phyloP scores from a whole-genome alignment of 2,888 invertebrate species.

The Sesamia inferens region DNA sequence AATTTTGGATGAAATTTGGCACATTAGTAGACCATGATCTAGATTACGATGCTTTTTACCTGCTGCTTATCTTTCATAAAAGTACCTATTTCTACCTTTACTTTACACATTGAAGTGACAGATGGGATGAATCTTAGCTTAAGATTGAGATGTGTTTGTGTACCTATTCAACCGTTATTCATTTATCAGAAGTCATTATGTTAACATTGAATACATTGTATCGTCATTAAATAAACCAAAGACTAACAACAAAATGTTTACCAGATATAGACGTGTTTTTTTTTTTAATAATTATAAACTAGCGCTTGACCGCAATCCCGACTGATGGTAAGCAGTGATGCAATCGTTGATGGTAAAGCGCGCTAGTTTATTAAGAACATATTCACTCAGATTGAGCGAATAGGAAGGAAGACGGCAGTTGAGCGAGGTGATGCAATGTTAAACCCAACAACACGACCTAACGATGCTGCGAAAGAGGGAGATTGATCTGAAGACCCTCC shows the following conservation, averaged over 20 bases:
- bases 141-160: background rate
- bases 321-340: no score
- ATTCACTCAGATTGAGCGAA: no score
- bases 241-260: background rate
- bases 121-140: background rate
- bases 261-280: background rate
- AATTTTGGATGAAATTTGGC: background rate
- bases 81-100: background rate
- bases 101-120: background rate
- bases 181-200: background rate
- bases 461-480: no score
- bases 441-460: no score
- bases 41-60: background rate
- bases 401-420: no score
- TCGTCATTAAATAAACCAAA: background rate
- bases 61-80: background rate
- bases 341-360: no score
- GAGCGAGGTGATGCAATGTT: no score
- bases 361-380: no score
- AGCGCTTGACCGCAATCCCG: no score
- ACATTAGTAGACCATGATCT: background rate
- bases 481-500: no score
- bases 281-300: no score
- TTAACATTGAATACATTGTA: background rate
- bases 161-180: background rate